phyloP scores from a whole-genome alignment of 35 echinoderm and acorn worm species.

The Apostichopus parvimensis region DNA sequence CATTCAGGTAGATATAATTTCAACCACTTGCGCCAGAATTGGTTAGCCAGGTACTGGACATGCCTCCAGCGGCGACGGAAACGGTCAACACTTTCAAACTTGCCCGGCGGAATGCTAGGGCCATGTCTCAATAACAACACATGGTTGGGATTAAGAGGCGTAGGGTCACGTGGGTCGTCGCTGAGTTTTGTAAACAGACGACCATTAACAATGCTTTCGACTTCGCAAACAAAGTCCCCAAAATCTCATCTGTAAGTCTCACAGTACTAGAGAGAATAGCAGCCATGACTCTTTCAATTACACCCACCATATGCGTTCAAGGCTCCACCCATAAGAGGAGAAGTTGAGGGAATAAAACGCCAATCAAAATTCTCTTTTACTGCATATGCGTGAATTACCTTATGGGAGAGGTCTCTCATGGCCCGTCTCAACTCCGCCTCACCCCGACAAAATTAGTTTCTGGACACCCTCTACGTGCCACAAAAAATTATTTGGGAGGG shows the following conservation, averaged over 20 bases:
- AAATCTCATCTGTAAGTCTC: no score
- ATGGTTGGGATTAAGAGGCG: neutral
- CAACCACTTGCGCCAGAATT: no score
- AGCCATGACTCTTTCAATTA: no score
- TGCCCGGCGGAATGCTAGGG: neutral
- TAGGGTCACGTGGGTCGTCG: neutral
- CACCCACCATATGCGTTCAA: neutral
- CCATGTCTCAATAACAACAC: constrained; percentile 21
- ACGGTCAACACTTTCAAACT: no score
- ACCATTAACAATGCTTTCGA: no score
- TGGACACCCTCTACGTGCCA: constrained; percentile 13
- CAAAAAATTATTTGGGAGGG: neutral
- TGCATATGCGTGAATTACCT: neutral
- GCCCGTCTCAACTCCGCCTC: neutral
- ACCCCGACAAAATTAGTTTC: constrained; percentile 63
- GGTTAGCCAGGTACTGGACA: no score
- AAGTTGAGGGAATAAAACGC: constrained; percentile 10
- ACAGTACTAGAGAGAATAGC: no score
- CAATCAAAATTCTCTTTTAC: neutral
- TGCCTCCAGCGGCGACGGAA: no score
- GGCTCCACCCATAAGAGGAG: neutral
- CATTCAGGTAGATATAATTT: no score
- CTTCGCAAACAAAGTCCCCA: no score
- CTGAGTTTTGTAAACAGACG: constrained; percentile 9
- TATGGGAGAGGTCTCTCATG: neutral